Evolutionary conservation across 2,113 vertebrate species (phyloP).

Genomic region (Muntiacus muntjak): DNA sequence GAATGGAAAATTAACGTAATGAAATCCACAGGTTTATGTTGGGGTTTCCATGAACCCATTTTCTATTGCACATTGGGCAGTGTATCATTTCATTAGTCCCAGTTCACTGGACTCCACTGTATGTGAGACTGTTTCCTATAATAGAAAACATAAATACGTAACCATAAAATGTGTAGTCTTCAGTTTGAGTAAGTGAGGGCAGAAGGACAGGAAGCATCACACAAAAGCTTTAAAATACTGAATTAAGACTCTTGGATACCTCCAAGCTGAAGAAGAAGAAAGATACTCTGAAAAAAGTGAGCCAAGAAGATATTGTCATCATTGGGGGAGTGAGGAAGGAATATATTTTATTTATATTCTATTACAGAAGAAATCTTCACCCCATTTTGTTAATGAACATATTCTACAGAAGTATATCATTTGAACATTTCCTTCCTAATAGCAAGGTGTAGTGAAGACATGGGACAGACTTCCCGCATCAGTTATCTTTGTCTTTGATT

Average conservation of each 20-base stretch:
- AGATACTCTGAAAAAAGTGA: not conserved
- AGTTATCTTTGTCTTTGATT: conserved; percentile 49
- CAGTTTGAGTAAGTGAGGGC: not conserved
- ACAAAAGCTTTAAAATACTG: not conserved
- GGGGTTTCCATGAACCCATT: not conserved
- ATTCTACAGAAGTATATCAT: not conserved
- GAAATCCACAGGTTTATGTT: not conserved
- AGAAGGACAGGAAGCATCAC: not conserved
- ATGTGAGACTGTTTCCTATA: not conserved
- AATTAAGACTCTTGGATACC: not conserved
- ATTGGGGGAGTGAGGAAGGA: not conserved
- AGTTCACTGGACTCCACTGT: not conserved
- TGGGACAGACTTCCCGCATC: not conserved
- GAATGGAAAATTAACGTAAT: not conserved
- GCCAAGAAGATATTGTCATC: not conserved
- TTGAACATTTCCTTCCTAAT: not conserved
- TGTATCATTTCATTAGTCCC: not conserved
- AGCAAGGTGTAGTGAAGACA: not conserved
- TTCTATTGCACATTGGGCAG: not conserved
- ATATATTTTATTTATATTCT: not conserved
- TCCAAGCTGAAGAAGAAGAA: not conserved
- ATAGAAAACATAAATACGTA: not conserved
- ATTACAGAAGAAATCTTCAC: not conserved
- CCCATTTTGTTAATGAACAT: not conserved
- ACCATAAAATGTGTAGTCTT: not conserved